phyloP scores from a whole-genome alignment of 2,888 invertebrate genomes.

The Heliconius charithonia region DNA sequence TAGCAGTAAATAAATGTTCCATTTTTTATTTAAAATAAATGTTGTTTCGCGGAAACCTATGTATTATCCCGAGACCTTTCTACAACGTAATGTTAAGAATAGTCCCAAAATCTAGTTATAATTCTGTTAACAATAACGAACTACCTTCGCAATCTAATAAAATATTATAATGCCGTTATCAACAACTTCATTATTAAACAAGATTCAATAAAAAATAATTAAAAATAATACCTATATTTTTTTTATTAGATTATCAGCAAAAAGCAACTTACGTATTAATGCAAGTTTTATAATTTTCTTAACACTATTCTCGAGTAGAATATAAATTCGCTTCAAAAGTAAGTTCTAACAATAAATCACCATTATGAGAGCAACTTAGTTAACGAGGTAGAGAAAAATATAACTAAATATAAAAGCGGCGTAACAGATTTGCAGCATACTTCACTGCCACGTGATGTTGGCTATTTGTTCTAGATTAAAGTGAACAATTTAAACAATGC shows the following conservation, averaged over 20 bases:
- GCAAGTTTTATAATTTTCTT: slow-evolving; percentile 1
- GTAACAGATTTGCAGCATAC: slow-evolving; percentile 46
- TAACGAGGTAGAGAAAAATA: slow-evolving; percentile 43
- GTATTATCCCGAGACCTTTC: too few relatives aligned
- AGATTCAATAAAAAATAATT: too few relatives aligned
- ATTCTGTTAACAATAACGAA: slow-evolving; percentile 1
- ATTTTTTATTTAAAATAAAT: too few relatives aligned
- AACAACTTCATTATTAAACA: not conserved
- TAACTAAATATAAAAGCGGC: slow-evolving; percentile 44
- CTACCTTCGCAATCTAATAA: not conserved
- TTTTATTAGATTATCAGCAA: too few relatives aligned
- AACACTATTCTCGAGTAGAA: not conserved
- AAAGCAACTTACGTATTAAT: too few relatives aligned
- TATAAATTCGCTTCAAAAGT: slow-evolving; percentile 27
- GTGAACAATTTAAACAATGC: slow-evolving; percentile 61
- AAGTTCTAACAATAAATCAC: slow-evolving; percentile 45
- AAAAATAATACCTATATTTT: too few relatives aligned
- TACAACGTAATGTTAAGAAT: not conserved
- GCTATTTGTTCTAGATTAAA: slow-evolving; percentile 56
- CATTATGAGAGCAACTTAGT: slow-evolving; percentile 36
- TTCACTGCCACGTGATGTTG: slow-evolving; percentile 31
- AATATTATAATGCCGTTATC: not conserved
- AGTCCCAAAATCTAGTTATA: not conserved
- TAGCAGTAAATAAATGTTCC: too few relatives aligned
- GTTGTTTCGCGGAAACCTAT: too few relatives aligned